A percentile compares a stretch with the other conserved stretches of the same genome.
These are phyloP conservation scores for Pararge aegeria DNA, from an alignment of 1,140 invertebrate genomes.

Conservation along the genomic window DNA sequence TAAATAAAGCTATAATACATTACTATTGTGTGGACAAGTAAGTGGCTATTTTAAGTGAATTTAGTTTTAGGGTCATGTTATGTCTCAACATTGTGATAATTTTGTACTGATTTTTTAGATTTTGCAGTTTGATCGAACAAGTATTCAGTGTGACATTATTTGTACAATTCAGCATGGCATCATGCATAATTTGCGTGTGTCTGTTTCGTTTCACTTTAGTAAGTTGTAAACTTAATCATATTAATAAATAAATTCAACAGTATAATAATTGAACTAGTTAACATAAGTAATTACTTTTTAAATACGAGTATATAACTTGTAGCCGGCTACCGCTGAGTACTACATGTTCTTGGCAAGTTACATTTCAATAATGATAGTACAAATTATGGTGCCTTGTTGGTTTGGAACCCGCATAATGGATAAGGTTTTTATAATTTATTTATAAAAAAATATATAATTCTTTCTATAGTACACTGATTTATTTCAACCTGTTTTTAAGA, in stretches of 20 bases:
- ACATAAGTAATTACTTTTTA: neutral
- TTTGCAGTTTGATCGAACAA: slow-evolving; percentile 49
- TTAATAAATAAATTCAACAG: too few species aligned
- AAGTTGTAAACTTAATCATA: slow-evolving; percentile 20
- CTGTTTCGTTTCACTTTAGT: slow-evolving; percentile 63
- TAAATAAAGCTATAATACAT: slow-evolving; percentile 49
- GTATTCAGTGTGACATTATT: slow-evolving; percentile 53
- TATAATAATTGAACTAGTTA: neutral
- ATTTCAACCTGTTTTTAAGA: too few species aligned
- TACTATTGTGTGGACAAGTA: slow-evolving; percentile 46
- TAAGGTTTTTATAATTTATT: slow-evolving; percentile 38
- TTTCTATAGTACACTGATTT: neutral
- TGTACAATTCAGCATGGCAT: slow-evolving; percentile 52
- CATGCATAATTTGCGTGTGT: slow-evolving; percentile 56
- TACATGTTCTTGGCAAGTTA: slow-evolving; percentile 55
- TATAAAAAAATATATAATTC: slow-evolving; percentile 4
- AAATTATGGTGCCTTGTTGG: slow-evolving; percentile 60
- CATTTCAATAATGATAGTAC: slow-evolving; percentile 48
- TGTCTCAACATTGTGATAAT: too few species aligned
- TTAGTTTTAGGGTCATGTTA: too few species aligned
- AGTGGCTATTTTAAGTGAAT: too few species aligned
- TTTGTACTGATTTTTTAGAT: slow-evolving; percentile 40
- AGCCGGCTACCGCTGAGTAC: slow-evolving; percentile 51
- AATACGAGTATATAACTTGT: slow-evolving; percentile 13
- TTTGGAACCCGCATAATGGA: slow-evolving; percentile 55